Conservation (phyloP, 2,797 vertebrate species). For the Phrynocephalus guinanensis region DNA sequence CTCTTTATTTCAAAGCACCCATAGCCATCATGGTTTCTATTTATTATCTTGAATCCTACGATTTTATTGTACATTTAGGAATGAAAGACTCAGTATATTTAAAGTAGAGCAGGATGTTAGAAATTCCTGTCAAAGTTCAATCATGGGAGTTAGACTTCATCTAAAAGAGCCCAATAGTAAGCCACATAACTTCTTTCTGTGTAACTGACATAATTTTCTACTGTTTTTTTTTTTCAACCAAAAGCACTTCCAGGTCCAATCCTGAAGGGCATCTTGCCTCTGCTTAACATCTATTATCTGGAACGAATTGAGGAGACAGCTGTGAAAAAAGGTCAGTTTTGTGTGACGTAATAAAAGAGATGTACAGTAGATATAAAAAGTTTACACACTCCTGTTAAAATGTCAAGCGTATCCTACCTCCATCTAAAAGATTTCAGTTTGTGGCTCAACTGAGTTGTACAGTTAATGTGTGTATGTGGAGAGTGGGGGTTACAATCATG, state of each 20-base stretch:
- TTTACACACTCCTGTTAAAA: too few species aligned
- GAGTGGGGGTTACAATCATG: too few species aligned
- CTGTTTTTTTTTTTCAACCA: slow-evolving; percentile 40
- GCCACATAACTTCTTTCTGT: slow-evolving; percentile 24
- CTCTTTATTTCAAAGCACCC: too few species aligned
- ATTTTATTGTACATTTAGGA: neutral
- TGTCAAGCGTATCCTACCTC: too few species aligned
- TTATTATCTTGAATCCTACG: too few species aligned
- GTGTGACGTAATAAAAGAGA: too few species aligned
- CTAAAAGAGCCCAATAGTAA: slow-evolving; percentile 24
- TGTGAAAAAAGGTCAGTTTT: slow-evolving; percentile 84
- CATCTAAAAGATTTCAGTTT: too few species aligned
- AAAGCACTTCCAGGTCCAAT: slow-evolving; percentile 86
- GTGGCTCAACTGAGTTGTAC: too few species aligned
- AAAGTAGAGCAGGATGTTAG: neutral
- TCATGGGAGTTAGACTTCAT: neutral
- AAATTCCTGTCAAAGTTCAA: neutral
- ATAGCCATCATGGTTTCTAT: too few species aligned
- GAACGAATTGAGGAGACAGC: slow-evolving; percentile 86
- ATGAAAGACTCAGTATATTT: neutral
- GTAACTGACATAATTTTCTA: slow-evolving; percentile 41
- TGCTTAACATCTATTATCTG: slow-evolving; percentile 87
- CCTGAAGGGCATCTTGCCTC: slow-evolving; percentile 86
- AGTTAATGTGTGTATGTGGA: too few species aligned
- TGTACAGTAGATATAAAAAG: too few species aligned